Conservation (phyloP, 2,888 invertebrate genomes). For the Cinara cedri region DNA sequence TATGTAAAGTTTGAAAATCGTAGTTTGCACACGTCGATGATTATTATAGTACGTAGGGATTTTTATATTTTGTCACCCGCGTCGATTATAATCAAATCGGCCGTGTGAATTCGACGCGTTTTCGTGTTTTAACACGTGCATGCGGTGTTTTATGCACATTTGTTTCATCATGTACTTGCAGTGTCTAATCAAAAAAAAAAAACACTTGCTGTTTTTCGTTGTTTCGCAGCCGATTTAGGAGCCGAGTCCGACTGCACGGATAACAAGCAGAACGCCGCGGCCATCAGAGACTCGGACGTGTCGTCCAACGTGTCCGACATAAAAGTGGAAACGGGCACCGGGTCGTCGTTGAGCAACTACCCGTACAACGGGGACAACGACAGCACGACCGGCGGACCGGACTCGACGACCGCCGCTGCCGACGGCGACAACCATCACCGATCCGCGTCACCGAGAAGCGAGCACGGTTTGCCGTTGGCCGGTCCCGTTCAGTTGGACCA, state of each 20-base stretch:
- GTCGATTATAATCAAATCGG: too few species aligned
- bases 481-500: slow-evolving; percentile 72
- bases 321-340: slow-evolving; percentile 84
- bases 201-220: background rate
- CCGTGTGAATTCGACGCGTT: too few species aligned
- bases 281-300: slow-evolving; percentile 73
- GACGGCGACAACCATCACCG: slow-evolving; percentile 63
- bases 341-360: slow-evolving; percentile 73
- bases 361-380: slow-evolving; percentile 63
- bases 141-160: too few species aligned
- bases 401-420: slow-evolving; percentile 62
- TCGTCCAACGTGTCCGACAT: slow-evolving; percentile 92
- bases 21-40: too few species aligned
- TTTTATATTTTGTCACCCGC: too few species aligned
- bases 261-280: slow-evolving; percentile 65
- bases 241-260: slow-evolving; percentile 79
- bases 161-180: too few species aligned
- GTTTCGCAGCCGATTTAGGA: slow-evolving; percentile 75
- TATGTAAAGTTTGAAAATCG: too few species aligned
- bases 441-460: slow-evolving; percentile 38
- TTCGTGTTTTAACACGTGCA: too few species aligned
- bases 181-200: too few species aligned
- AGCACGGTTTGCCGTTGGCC: slow-evolving; percentile 71
- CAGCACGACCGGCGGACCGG: slow-evolving; percentile 66
- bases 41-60: too few species aligned